A percentile compares a stretch with the other conserved stretches of the same genome.
Evolutionary conservation across 2,797 vertebrate species (phyloP).

Genomic region (Thaleichthys pacificus): DNA sequence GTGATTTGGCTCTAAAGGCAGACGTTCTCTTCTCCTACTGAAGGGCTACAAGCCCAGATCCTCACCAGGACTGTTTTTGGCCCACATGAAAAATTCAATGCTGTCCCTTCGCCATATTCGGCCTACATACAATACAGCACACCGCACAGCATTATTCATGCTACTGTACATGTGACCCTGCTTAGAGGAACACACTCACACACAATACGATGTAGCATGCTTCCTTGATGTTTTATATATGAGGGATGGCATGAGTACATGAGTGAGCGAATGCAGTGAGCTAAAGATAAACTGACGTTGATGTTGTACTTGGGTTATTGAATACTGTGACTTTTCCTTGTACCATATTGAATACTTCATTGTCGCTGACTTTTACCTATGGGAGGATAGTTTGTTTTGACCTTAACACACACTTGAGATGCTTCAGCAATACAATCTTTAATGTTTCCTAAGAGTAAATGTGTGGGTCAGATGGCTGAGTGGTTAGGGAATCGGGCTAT

Average conservation of each 20-base stretch:
- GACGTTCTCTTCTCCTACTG: constrained; percentile 53
- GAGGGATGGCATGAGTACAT: constrained; percentile 16
- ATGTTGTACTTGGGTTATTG: too few species aligned
- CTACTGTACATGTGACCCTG: neutral
- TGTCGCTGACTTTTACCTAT: too few species aligned
- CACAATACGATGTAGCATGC: neutral
- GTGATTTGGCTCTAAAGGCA: constrained; percentile 30
- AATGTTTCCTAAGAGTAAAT: too few species aligned
- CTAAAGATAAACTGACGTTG: too few species aligned
- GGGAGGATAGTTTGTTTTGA: too few species aligned
- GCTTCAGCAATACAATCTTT: neutral
- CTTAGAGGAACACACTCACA: constrained; percentile 1
- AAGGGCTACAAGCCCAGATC: constrained; percentile 46
- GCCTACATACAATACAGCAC: constrained; percentile 62
- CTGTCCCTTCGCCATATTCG: constrained; percentile 65
- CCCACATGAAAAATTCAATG: constrained; percentile 72
- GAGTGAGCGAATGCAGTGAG: neutral
- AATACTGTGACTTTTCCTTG: too few species aligned
- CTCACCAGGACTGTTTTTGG: constrained; percentile 66
- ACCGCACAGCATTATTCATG: neutral
- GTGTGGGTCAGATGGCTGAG: too few species aligned
- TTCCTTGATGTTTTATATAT: constrained; percentile 26
- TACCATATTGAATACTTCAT: too few species aligned
- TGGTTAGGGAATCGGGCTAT: too few species aligned
- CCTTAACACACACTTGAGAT: constrained; percentile 24